Base-by-base conservation (phyloP, 2,113 vertebrate genomes). In the Empidonax traillii region DNA sequence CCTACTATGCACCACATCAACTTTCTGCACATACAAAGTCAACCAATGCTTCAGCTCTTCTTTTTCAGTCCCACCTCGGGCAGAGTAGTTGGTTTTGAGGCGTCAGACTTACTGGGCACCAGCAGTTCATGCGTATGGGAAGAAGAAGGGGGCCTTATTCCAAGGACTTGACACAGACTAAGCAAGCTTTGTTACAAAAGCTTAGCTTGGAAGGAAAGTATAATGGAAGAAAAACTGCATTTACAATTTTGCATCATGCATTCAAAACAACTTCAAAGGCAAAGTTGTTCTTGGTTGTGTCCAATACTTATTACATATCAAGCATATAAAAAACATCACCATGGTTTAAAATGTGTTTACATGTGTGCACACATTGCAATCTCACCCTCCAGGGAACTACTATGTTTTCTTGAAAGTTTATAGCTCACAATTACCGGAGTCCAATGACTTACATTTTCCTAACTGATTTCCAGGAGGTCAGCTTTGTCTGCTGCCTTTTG, bases 281-380 rank as follows among this genome's bases (percentile, higher is more conserved):
- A 93, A 95, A 96, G 78, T 94, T 96, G 94, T 80, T 97, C 93
- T 97, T 92, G 82, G 56, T 97, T 93, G 75, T 69, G 84, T 98
- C 95, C 95, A 89, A 89, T 61, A 27, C n/a, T 91, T 91, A 46
- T 35, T 95, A 87, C 94, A 96, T 97, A 98, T 86, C 58, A 69
- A 85, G 69, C 66, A 84, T 97, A 97, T 94, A 96, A 97, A 97
- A 93, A 95, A 53, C 76, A 90, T 79, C 75, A 88, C 94, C 78
- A 76, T 95, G 93, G 46, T 94, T 93, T 96, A 96, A 96, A 89
- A 77, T 35, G 83, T 12, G 6, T 82, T 93, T 96, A 82, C 74
- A n/a, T 76, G 74, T 87, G 91, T 63, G 91, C 74, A 39, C 77
- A 51, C 77, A 66, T 39, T 96, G 76, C 78, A 91, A 2, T 87